Evolutionary conservation across 2,113 vertebrate species (phyloP).

Genomic region (Scopus umbretta): DNA sequence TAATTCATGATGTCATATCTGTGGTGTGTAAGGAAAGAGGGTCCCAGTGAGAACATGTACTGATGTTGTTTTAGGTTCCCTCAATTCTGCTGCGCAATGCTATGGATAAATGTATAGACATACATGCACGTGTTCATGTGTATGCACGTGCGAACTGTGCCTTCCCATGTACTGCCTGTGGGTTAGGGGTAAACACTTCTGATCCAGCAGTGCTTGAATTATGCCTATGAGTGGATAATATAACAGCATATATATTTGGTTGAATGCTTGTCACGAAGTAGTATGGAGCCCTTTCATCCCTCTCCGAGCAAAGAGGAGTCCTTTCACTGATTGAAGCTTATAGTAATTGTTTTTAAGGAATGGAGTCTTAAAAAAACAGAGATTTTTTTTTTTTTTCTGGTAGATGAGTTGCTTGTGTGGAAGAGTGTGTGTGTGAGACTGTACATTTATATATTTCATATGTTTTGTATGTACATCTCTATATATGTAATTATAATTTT

Average conservation of each 20-base stretch:
- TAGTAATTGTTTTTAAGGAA: background rate
- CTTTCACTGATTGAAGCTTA: background rate
- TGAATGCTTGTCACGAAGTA: background rate
- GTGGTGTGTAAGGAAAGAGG: background rate
- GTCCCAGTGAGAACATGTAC: background rate
- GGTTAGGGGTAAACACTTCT: background rate
- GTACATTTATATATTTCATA: background rate
- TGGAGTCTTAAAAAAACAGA: background rate
- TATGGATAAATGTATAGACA: background rate
- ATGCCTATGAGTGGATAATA: background rate
- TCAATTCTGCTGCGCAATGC: background rate
- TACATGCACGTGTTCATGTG: accelerated
- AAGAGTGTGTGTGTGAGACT: background rate
- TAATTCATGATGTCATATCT: background rate
- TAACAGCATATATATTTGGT: accelerated
- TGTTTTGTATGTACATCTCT: background rate
- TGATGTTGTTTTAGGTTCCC: background rate
- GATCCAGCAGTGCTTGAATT: background rate
- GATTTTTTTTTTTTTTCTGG: background rate
- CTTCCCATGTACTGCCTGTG: background rate
- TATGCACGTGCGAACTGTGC: background rate
- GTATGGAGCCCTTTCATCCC: background rate
- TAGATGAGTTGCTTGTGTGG: background rate
- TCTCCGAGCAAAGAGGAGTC: background rate
- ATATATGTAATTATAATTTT: background rate